Percentiles rank a stretch among this genome's conserved stretches.
phyloP scores from a whole-genome alignment of 2,797 vertebrate species.

The Pogonophryne albipinna region DNA sequence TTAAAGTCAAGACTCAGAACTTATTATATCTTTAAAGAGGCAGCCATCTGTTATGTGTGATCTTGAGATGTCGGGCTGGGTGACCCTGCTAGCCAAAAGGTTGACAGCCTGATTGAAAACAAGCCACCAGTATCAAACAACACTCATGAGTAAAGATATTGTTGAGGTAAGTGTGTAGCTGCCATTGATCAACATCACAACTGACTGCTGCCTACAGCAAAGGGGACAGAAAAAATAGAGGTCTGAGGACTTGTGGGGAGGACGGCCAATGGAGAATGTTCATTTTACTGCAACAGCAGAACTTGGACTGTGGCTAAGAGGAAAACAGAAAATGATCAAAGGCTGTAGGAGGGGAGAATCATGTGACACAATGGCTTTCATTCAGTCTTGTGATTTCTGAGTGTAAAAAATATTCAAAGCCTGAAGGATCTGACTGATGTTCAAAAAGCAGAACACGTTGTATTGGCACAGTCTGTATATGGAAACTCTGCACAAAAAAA shows the following conservation, averaged over 20 bases:
- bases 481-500: background rate
- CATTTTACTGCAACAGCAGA: slow-evolving; percentile 21
- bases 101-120: slow-evolving; percentile 44
- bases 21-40: slow-evolving; percentile 3
- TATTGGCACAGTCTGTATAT: background rate
- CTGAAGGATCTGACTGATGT: slow-evolving; percentile 29
- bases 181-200: slow-evolving; percentile 20
- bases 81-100: slow-evolving; percentile 20
- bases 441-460: slow-evolving; percentile 12
- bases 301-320: slow-evolving; percentile 25
- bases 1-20: background rate
- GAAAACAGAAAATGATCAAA: slow-evolving; percentile 48
- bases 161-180: slow-evolving; percentile 14
- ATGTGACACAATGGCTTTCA: slow-evolving; percentile 72
- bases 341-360: slow-evolving; percentile 45
- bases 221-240: background rate
- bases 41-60: background rate
- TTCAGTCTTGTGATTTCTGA: slow-evolving; percentile 81
- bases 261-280: slow-evolving; percentile 11
- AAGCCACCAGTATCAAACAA: slow-evolving; percentile 30
- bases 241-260: slow-evolving; percentile 23
- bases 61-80: slow-evolving; percentile 16
- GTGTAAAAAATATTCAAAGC: slow-evolving; percentile 64
- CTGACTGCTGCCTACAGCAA: slow-evolving; percentile 17
- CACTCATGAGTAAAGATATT: slow-evolving; percentile 29